Conservation (phyloP, 2,113 vertebrate species). For the Falco punctatus region DNA sequence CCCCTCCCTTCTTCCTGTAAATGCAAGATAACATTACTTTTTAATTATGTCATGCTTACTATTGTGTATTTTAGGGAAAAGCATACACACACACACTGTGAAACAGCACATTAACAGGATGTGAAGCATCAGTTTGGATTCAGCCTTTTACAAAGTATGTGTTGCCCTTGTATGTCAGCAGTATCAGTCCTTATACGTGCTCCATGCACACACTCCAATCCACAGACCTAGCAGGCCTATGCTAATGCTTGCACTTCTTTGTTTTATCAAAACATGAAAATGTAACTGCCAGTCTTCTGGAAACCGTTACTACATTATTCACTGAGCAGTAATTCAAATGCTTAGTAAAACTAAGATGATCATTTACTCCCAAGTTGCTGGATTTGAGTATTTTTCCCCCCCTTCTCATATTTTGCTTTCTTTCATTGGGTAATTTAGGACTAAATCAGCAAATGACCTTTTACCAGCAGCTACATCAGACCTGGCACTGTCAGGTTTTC, state of each 20-base stretch:
- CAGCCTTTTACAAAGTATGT: background rate
- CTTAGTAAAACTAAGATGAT: background rate
- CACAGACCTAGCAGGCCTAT: background rate
- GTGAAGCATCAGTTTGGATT: background rate
- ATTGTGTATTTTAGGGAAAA: background rate
- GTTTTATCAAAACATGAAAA: background rate
- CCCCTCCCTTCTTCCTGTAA: background rate
- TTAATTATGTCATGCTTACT: background rate
- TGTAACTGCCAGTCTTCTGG: background rate
- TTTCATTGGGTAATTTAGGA: background rate
- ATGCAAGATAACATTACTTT: background rate
- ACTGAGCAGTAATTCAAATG: background rate
- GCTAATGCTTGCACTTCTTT: background rate
- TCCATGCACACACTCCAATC: background rate
- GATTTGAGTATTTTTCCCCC: background rate
- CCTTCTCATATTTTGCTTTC: background rate
- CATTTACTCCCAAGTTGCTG: slow-evolving; percentile 1
- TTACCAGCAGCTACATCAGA: slow-evolving; percentile 2
- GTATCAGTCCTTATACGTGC: background rate
- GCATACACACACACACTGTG: background rate
- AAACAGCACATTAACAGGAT: background rate
- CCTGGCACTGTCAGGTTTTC: background rate
- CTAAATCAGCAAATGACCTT: background rate
- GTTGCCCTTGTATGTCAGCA: background rate
- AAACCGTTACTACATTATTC: background rate